Conservation (phyloP, 2,797 vertebrate genomes). For the Rhynchonycteris naso region DNA sequence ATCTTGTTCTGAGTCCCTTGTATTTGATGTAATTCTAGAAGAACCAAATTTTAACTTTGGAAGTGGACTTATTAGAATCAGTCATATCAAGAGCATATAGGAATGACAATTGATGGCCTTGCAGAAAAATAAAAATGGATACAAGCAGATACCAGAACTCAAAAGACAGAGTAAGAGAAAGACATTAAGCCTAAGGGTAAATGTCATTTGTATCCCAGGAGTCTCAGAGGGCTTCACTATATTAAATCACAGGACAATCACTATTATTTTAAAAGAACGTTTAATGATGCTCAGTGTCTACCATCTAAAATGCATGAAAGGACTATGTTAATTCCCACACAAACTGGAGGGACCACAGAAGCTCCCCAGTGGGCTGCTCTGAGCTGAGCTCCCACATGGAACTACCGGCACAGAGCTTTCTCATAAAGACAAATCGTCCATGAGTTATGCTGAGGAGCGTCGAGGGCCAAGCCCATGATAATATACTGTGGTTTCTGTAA, state of each 20-base stretch:
- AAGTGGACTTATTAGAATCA: background rate
- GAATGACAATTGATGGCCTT: background rate
- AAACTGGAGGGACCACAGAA: background rate
- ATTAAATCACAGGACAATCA: background rate
- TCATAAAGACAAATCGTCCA: background rate
- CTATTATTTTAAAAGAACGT: background rate
- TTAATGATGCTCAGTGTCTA: background rate
- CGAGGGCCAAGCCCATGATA: background rate
- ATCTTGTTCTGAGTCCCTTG: background rate
- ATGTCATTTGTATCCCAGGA: background rate
- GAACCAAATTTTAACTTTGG: background rate
- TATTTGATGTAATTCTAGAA: background rate
- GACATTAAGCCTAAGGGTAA: background rate
- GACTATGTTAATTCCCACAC: background rate
- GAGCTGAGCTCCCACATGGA: background rate
- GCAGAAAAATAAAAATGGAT: background rate
- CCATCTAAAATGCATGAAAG: background rate
- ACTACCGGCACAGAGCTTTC: background rate
- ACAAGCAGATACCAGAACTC: background rate
- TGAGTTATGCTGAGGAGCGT: background rate
- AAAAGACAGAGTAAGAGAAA: background rate
- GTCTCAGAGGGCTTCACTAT: background rate
- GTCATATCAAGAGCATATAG: background rate
- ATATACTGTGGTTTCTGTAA: constrained; percentile 32
- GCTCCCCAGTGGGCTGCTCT: background rate